These are phyloP conservation scores for Elephantulus edwardii DNA, from an alignment of 2,113 vertebrate genomes.

Conservation along the genomic window DNA sequence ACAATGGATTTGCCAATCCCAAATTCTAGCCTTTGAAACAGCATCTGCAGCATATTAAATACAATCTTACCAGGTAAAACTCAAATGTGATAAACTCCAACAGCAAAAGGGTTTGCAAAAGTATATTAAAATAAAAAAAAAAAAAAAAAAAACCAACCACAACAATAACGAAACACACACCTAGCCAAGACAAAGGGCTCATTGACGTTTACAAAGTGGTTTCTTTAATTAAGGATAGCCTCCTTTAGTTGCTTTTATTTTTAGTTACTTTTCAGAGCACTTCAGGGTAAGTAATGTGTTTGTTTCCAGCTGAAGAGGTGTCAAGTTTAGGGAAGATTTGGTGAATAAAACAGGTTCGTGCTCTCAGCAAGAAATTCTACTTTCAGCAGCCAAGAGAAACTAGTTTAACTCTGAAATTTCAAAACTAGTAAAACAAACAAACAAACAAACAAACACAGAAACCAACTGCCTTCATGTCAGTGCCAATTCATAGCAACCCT, in stretches of 20 bases:
- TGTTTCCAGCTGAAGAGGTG: conserved; percentile 64
- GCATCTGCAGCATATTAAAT: neutral
- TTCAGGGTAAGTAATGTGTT: conserved; percentile 62
- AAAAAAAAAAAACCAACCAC: neutral
- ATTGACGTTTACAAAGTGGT: conserved; percentile 42
- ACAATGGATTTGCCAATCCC: neutral
- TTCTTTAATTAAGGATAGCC: conserved; percentile 61
- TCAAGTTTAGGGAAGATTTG: conserved; percentile 59
- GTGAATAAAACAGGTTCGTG: conserved; percentile 51
- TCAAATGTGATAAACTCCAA: conserved; percentile 36
- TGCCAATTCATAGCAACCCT: no score
- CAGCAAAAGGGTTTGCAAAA: neutral
- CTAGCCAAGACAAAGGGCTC: conserved; percentile 63
- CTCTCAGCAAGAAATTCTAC: conserved; percentile 37
- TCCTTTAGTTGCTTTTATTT: conserved; percentile 66
- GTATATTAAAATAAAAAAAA: neutral
- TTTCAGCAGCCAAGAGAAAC: conserved; percentile 27
- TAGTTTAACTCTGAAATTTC: conserved; percentile 17
- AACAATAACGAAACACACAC: no score
- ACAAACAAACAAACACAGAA: no score
- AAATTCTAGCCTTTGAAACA: neutral
- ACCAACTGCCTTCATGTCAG: no score
- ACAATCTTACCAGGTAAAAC: conserved; percentile 41
- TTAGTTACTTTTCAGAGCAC: conserved; percentile 52
- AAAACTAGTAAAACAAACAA: neutral